Percentiles rank a stretch among this genome's conserved stretches.
Evolutionary conservation across 2,888 invertebrate genomes (phyloP).

Genomic region (Cantharis lateralis): DNA sequence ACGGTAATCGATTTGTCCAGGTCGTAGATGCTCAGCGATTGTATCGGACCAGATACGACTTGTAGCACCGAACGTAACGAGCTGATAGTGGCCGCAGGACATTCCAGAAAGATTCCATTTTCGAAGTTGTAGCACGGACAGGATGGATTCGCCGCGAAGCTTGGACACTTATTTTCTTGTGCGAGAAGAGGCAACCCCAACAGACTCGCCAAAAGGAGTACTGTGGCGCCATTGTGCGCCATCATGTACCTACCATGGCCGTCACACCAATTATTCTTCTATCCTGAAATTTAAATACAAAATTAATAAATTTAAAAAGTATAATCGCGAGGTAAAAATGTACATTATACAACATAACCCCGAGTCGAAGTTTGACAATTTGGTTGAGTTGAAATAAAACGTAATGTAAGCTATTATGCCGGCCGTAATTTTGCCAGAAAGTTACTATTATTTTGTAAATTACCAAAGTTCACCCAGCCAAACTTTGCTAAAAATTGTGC

Average conservation of each 20-base stretch:
- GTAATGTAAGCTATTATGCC: background rate
- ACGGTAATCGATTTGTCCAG: slow-evolving; percentile 80
- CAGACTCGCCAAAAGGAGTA: slow-evolving; percentile 42
- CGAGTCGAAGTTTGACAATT: background rate
- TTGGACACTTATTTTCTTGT: slow-evolving; percentile 66
- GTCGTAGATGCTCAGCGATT: slow-evolving; percentile 87
- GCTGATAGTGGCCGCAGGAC: slow-evolving; percentile 78
- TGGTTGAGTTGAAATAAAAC: slow-evolving; percentile 4
- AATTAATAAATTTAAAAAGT: background rate
- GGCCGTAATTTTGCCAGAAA: background rate
- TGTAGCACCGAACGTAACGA: slow-evolving; percentile 76
- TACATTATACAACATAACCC: background rate
- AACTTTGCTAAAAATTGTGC: slow-evolving; percentile 17
- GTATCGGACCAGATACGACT: slow-evolving; percentile 71
- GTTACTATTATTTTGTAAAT: slow-evolving; percentile 9
- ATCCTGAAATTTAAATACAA: slow-evolving; percentile 16
- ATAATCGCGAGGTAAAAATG: background rate
- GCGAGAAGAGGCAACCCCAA: slow-evolving; percentile 44
- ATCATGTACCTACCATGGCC: slow-evolving; percentile 43
- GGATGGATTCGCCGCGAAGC: slow-evolving; percentile 75
- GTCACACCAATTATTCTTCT: slow-evolving; percentile 9
- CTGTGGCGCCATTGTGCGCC: slow-evolving; percentile 48
- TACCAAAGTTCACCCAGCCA: slow-evolving; percentile 13
- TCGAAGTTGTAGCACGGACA: slow-evolving; percentile 93
- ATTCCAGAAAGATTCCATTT: slow-evolving; percentile 88